Base-by-base conservation (phyloP, 2,888 invertebrate genomes). In the Aquatica leii region DNA sequence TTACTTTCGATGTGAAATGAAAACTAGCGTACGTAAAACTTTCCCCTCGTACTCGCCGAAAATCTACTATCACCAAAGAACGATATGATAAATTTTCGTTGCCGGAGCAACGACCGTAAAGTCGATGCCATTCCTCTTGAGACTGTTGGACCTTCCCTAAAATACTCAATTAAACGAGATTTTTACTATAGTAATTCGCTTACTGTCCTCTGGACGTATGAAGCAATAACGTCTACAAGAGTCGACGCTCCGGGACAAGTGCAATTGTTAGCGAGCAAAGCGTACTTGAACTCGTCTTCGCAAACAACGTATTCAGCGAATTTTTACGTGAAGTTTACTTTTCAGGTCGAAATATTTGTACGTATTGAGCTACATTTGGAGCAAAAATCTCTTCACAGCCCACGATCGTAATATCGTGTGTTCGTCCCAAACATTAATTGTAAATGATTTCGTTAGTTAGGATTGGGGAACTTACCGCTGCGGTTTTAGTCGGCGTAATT, bases 21-120 rank as follows among this genome's bases (percentile, higher is more conserved):
- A 98, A 98, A 79, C 97, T 97, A 70, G 98, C 98, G 81, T 97
- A 98, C n/a, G 97, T 98, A 83, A 98, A 99, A 82, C 97, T 97
- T 98, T 98, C 57, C 98, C 98, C 81, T 97, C 95, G 82, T 97
- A 98, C 83, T 98, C 98, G 20, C 97, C 97, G 79, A 98, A 98
- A 99, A 98, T 69, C 97, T 88, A 76, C 96, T 96, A 79, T 97
- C 97, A 14, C 94, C 94, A 60, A n/a, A 98, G 87, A 63, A 93
- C 90, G 72, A 98, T 98, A 82, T 98, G 97, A 84, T 98, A 98
- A 78, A 99, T 98, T n/a, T 86, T 99, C 98, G 82, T 99, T 99
- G 71, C 98, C 98, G 1, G 98, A 98, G 82, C 98, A 98, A 80
- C 95, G 93, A 14, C 98, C 98, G 80, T 98, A 98, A n/a, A 97